Base-by-base conservation (phyloP, 2,888 invertebrate genomes). In the Brenthis ino region DNA sequence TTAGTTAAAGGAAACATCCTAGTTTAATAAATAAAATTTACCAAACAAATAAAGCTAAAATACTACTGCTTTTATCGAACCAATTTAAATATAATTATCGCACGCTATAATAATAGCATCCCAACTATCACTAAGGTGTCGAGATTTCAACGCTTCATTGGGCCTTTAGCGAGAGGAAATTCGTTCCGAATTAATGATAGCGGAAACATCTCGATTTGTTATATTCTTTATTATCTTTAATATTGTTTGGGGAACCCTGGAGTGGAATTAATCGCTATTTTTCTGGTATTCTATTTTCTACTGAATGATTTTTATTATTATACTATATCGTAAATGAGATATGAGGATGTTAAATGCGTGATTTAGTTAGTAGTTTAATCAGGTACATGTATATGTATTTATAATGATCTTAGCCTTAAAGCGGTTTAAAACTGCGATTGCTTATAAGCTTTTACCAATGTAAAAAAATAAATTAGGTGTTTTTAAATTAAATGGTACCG, bases 111-210 rank as follows among this genome's bases (percentile, higher is more conserved):
- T 82, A 83, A 67, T 56, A 66, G 72, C 73, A 73, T 73, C 69
- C 57, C 43, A 72, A 70, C 67, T 78, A 77, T 80, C 79, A 76
- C 74, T 73, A 82, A 87, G 85, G 88, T 87, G 88, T 85, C 77
- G 80, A 81, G 83, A 85, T 84, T 84, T 80, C 78, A 80, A 79
- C 84, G 87, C 80, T 79, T 85, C 79, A 83, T 84, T 85, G 85
- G 77, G 69, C 79, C 74, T 72, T 80, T 80, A 75, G 67, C 50
- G 53, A 60, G 79, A 84, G 84, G 84, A 82, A 81, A 83, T 82
- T 79, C 80, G 80, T 75, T 80, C 82, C 77, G 82, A 73, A 81
- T 79, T 83, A 85, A 86, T 83, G 81, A 80, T 78, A 86, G 80
- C 86, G 87, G 87, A 89, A 86, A 82, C 81, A 77, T 79, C 77